phyloP scores from a whole-genome alignment of 2,888 invertebrate species.

The Nysson spinosus region DNA sequence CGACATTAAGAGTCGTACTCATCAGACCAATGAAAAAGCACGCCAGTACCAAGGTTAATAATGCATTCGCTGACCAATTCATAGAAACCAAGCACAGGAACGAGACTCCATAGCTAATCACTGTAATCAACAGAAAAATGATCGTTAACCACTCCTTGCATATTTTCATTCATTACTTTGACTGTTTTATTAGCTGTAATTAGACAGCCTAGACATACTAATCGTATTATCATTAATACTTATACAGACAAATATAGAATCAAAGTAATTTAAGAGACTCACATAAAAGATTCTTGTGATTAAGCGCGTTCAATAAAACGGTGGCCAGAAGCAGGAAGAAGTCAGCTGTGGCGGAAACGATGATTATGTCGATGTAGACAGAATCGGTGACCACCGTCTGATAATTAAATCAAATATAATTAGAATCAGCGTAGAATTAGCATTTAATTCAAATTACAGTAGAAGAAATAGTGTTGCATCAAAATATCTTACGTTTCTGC shows the following conservation, averaged over 20 bases:
- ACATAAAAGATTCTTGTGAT: conserved; percentile 61
- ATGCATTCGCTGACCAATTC: conserved; percentile 63
- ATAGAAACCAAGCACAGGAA: conserved; percentile 54
- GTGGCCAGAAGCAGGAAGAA: conserved; percentile 50
- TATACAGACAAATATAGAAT: too few species aligned
- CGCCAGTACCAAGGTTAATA: conserved; percentile 58
- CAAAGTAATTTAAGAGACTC: conserved; percentile 44
- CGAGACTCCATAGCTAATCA: conserved; percentile 49
- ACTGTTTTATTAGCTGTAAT: not conserved
- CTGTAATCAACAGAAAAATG: conserved; percentile 26
- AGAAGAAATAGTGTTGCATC: too few species aligned
- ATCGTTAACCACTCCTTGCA: too few species aligned
- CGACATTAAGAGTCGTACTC: conserved; percentile 71
- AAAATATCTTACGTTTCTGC: conserved; percentile 27
- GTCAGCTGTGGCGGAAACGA: conserved; percentile 45
- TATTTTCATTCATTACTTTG: not conserved
- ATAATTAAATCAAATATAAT: not conserved
- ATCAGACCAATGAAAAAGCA: conserved; percentile 61
- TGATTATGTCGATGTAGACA: conserved; percentile 61
- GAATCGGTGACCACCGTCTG: conserved; percentile 40
- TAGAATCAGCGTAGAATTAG: too few species aligned
- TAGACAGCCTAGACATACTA: not conserved
- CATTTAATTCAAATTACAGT: too few species aligned
- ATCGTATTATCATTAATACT: too few species aligned
- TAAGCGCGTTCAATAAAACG: conserved; percentile 47